phyloP scores from a whole-genome alignment of 2,888 invertebrate genomes.

The Torymus tubicola region DNA sequence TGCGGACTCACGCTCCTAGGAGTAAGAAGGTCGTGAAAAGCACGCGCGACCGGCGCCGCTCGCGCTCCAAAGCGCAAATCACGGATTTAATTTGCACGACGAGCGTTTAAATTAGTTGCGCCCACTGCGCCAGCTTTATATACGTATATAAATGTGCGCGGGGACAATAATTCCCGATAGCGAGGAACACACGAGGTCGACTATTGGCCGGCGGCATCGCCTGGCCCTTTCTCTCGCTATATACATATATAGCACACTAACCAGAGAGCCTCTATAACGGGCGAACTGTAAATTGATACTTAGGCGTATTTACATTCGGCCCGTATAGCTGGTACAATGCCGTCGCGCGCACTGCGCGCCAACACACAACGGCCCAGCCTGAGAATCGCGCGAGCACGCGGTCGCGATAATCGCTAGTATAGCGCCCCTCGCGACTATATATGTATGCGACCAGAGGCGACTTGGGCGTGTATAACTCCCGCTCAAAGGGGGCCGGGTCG shows the following conservation, averaged over 20 bases:
- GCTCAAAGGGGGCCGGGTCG: not conserved
- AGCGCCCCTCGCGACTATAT: not conserved
- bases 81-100: slow-evolving; percentile 19
- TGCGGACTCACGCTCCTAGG: too few species aligned
- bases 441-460: not conserved
- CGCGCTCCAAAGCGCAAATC: slow-evolving; percentile 5
- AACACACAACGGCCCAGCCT: not conserved
- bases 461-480: slow-evolving; percentile 11
- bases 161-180: slow-evolving; percentile 31
- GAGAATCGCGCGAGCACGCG: not conserved
- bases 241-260: too few species aligned
- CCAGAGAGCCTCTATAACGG: slow-evolving; percentile 12
- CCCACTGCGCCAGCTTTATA: not conserved
- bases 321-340: not conserved
- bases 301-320: slow-evolving; percentile 39
- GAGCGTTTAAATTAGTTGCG: not conserved
- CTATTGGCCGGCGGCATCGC: not conserved
- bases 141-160: too few species aligned
- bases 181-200: not conserved
- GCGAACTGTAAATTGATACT: slow-evolving; percentile 49
- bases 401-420: not conserved
- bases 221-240: not conserved
- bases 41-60: too few species aligned
- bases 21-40: not conserved
- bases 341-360: not conserved